phyloP scores from a whole-genome alignment of 2,797 vertebrate species.

The Sebastes miniatus region DNA sequence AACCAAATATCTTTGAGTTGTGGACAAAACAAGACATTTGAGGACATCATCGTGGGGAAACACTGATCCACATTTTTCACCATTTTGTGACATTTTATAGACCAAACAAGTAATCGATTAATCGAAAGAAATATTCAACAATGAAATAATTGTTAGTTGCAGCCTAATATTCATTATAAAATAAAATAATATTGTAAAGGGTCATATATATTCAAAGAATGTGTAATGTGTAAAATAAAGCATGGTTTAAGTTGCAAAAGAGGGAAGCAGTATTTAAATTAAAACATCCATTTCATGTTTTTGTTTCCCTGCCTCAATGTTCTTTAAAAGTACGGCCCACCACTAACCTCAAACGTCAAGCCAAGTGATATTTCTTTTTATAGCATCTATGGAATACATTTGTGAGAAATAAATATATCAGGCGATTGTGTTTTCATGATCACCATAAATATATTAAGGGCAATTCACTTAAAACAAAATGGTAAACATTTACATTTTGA shows the following conservation, averaged over 20 bases:
- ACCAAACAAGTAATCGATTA: no score
- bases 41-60: rapidly evolving
- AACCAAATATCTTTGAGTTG: no score
- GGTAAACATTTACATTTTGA: neutral
- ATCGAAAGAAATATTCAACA: rapidly evolving
- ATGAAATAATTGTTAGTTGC: no score
- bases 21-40: no score
- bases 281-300: neutral
- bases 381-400: neutral
- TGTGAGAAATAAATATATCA: neutral
- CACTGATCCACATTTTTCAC: no score
- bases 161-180: neutral
- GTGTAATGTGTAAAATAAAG: no score
- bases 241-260: neutral
- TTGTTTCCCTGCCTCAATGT: neutral
- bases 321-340: neutral
- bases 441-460: neutral
- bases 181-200: neutral
- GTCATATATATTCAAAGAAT: neutral
- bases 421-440: neutral
- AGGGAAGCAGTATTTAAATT: neutral
- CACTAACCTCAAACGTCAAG: neutral
- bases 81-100: no score
- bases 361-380: no score
- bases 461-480: neutral